These are phyloP conservation scores for Popillia japonica DNA, from an alignment of 1,140 invertebrate species.

Conservation along the genomic window DNA sequence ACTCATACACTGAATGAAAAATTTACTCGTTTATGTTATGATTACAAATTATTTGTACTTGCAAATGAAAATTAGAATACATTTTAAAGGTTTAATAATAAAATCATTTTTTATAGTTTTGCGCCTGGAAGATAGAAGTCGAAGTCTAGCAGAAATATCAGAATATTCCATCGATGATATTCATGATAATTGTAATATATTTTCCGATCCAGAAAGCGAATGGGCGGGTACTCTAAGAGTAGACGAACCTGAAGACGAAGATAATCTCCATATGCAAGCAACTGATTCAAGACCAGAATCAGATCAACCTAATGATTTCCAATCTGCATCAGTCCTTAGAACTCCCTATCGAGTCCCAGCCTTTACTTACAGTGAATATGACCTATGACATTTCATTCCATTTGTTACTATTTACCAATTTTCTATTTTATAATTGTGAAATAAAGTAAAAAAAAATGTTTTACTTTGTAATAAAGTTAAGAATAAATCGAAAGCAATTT, in stretches of 20 bases:
- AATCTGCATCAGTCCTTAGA: neutral
- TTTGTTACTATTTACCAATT: neutral
- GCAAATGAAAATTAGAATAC: too few relatives aligned
- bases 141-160: conserved; percentile 53
- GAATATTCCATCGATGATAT: conserved; percentile 63
- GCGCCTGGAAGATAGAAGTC: neutral
- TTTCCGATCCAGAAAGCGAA: conserved; percentile 69
- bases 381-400: neutral
- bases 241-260: conserved; percentile 50
- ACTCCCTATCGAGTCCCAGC: conserved; percentile 39
- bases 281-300: conserved; percentile 62
- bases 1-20: too few relatives aligned
- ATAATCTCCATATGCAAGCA: conserved; percentile 41
- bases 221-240: conserved; percentile 62
- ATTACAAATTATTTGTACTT: too few relatives aligned
- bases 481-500: too few relatives aligned
- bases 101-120: neutral
- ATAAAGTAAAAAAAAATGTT: too few relatives aligned
- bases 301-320: conserved; percentile 57
- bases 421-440: too few relatives aligned
- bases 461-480: too few relatives aligned
- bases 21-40: too few relatives aligned
- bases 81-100: too few relatives aligned
- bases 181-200: conserved; percentile 60
- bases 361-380: conserved; percentile 37